Evolutionary conservation across 30 jellyfish, hydroid and myxozoan species (phyloP).

Genomic region (Hydractinia echinata): DNA sequence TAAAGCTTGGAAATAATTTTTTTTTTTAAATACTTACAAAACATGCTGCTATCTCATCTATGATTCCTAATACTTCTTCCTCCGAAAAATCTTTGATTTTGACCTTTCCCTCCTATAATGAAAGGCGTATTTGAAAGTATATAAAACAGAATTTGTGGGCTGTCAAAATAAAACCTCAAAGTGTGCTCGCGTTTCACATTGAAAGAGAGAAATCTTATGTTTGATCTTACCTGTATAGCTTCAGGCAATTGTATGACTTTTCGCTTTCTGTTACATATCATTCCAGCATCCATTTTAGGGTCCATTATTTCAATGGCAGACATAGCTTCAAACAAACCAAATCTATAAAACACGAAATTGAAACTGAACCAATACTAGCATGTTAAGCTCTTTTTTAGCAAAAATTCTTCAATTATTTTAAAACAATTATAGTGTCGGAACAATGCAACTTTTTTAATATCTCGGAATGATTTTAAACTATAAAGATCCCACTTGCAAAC

Average conservation of each 20-base stretch:
- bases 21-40: slow-evolving; percentile 32
- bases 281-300: slow-evolving; percentile 96
- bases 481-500: too few species aligned
- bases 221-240: slow-evolving; percentile 29
- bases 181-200: background rate
- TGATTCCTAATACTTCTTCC: slow-evolving; percentile 65
- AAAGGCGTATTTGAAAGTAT: background rate
- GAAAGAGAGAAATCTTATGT: background rate
- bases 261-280: slow-evolving; percentile 61
- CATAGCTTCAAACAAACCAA: slow-evolving; percentile 94
- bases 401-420: background rate
- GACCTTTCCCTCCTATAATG: slow-evolving; percentile 42
- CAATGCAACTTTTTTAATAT: background rate
- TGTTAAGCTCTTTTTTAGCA: too few species aligned
- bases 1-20: too few species aligned
- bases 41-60: slow-evolving; percentile 77
- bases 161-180: background rate
- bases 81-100: slow-evolving; percentile 58
- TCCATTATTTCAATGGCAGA: slow-evolving; percentile 95
- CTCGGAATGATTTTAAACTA: background rate
- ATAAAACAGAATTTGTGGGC: slow-evolving; percentile 25
- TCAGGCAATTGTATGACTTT: slow-evolving; percentile 54
- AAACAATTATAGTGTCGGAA: background rate
- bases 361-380: background rate
- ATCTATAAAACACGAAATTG: slow-evolving; percentile 9